Evolutionary conservation across 2,113 vertebrate genomes (phyloP).

Genomic region (Sorex fumeus): DNA sequence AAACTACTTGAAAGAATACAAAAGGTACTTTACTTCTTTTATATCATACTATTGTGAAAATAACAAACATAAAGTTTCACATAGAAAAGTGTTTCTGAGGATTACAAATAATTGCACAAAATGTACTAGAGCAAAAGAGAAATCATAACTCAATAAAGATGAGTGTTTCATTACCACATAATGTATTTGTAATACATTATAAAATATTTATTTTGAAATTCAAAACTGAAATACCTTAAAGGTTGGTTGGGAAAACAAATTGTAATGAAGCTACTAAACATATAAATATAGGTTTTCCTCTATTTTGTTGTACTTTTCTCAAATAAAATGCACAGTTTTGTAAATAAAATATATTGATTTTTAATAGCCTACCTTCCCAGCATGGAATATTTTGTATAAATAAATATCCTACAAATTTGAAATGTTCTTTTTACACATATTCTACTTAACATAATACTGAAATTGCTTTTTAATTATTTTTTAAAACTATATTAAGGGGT

Average conservation of each 20-base stretch:
- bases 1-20: not conserved
- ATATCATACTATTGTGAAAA: slow-evolving; percentile 33
- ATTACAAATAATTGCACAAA: not conserved
- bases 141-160: slow-evolving; percentile 20
- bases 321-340: slow-evolving; percentile 20
- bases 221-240: slow-evolving; percentile 18
- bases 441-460: slow-evolving; percentile 28
- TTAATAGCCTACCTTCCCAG: slow-evolving; percentile 39
- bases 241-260: slow-evolving; percentile 6
- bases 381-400: slow-evolving; percentile 20
- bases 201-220: not conserved
- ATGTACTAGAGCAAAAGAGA: slow-evolving; percentile 18
- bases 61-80: slow-evolving; percentile 10
- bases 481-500: slow-evolving; percentile 2
- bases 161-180: not conserved
- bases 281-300: not conserved
- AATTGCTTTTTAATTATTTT: slow-evolving; percentile 30
- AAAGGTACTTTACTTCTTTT: not conserved
- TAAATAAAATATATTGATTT: slow-evolving; percentile 29
- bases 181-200: not conserved
- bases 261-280: slow-evolving; percentile 5
- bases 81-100: not conserved
- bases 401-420: not conserved
- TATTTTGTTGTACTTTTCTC: not conserved
- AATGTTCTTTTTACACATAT: slow-evolving; percentile 51